A percentile compares a stretch with the other conserved stretches of the same genome.
Conservation (phyloP, 2,888 invertebrate genomes). For the Pocota personata region DNA sequence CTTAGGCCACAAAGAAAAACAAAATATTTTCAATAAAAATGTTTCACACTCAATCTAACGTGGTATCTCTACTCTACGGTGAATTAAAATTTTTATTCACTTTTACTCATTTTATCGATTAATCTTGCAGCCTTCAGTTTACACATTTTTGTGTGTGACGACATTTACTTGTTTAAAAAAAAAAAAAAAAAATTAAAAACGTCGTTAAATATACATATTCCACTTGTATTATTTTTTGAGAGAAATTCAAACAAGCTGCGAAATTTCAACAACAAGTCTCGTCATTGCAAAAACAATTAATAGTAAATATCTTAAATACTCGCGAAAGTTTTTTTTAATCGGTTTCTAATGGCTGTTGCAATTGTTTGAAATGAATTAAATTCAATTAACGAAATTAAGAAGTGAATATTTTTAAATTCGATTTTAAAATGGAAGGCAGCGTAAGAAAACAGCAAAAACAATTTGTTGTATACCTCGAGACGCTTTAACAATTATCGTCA, state of each 20-base stretch:
- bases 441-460: too few species aligned
- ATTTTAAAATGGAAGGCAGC: neutral
- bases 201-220: neutral
- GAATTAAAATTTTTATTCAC: neutral
- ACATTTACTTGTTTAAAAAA: neutral
- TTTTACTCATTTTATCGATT: neutral
- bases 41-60: neutral
- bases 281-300: neutral
- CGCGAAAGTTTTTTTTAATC: slow-evolving; percentile 5
- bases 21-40: neutral
- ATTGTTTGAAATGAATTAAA: neutral
- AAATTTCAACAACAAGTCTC: neutral
- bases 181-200: neutral
- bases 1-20: neutral
- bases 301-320: neutral
- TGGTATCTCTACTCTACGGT: neutral
- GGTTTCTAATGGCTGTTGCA: slow-evolving; percentile 2
- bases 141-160: neutral
- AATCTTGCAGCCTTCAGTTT: neutral
- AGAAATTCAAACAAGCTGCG: neutral
- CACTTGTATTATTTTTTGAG: neutral
- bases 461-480: too few species aligned
- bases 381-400: neutral
- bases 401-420: neutral
- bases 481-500: too few species aligned